Conservation (phyloP, 2,888 invertebrate genomes). For the Hydrotaea cyrtoneurina region DNA sequence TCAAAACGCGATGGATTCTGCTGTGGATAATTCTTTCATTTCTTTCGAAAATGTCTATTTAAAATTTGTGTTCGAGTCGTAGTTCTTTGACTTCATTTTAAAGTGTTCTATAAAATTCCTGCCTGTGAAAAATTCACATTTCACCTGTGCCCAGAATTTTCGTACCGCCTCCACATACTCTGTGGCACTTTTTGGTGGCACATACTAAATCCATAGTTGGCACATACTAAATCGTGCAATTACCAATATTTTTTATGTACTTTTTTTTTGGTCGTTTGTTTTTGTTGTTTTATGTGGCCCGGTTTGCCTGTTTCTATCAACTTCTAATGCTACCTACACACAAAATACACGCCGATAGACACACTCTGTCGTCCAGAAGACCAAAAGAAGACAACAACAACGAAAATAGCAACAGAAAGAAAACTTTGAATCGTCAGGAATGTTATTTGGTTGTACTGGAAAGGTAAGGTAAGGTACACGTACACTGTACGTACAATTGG, state of each 20-base stretch:
- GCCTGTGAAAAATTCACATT: too few species aligned
- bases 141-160: background rate
- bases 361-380: conserved; percentile 2
- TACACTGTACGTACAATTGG: conserved; percentile 29
- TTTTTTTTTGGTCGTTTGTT: conserved; percentile 6
- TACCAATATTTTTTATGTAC: conserved; percentile 60
- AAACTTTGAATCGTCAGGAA: conserved; percentile 49
- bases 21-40: too few species aligned
- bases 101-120: too few species aligned
- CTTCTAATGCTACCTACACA: conserved; percentile 67
- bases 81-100: too few species aligned
- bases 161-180: conserved; percentile 6
- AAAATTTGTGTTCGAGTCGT: too few species aligned
- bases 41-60: too few species aligned
- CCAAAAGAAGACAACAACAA: conserved; percentile 23
- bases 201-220: conserved; percentile 65
- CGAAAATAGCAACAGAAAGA: background rate
- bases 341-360: background rate
- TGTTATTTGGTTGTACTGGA: conserved; percentile 51
- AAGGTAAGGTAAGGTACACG: conserved; percentile 18
- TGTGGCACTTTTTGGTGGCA: conserved; percentile 49
- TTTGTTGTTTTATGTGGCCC: background rate
- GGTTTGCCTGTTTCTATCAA: conserved; percentile 50
- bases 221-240: conserved; percentile 67
- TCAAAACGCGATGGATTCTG: too few species aligned